phyloP scores from a whole-genome alignment of 2,113 vertebrate genomes.

The Nothoprocta pentlandii region DNA sequence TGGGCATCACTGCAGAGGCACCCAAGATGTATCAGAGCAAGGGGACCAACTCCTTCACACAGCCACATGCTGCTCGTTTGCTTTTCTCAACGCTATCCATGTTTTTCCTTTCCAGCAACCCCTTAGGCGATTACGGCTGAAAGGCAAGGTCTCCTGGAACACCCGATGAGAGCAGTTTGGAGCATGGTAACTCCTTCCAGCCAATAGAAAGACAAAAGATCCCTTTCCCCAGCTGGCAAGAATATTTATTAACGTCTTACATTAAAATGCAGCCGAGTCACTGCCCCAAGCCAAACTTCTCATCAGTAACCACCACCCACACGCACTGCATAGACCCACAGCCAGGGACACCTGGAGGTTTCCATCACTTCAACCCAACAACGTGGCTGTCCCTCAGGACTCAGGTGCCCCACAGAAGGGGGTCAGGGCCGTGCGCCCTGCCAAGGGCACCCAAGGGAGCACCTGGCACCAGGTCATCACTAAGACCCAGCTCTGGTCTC shows the following conservation, averaged over 20 bases:
- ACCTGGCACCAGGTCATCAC: background rate
- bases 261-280: background rate
- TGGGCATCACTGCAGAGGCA: background rate
- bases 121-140: background rate
- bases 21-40: fast-evolving
- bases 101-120: background rate
- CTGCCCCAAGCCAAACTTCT: background rate
- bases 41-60: fast-evolving
- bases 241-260: background rate
- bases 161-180: background rate
- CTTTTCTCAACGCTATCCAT: background rate
- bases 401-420: fast-evolving
- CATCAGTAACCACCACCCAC: background rate
- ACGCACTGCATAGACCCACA: fast-evolving
- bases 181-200: background rate
- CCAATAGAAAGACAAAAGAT: background rate
- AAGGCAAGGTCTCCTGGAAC: background rate
- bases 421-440: fast-evolving
- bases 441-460: background rate
- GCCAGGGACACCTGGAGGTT: background rate
- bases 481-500: background rate
- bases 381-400: fast-evolving
- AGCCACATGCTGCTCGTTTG: fast-evolving
- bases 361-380: fast-evolving
- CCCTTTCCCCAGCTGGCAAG: conserved; percentile 13